Conservation (phyloP, 2,113 vertebrate genomes). For the Mola mola region DNA sequence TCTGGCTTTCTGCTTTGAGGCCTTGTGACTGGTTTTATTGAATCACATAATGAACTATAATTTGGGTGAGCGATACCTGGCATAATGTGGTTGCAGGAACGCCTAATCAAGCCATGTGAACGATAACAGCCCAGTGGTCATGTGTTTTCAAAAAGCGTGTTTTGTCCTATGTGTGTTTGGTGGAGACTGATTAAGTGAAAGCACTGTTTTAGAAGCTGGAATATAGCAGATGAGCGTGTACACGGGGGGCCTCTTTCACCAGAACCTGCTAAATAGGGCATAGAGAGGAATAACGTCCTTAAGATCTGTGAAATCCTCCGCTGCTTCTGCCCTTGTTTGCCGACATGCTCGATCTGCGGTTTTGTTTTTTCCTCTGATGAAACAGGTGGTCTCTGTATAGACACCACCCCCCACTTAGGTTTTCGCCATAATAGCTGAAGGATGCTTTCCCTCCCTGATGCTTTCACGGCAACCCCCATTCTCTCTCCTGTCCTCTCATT, state of each 20-base stretch:
- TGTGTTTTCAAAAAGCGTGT: too few relatives aligned
- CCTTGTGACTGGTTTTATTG: constrained; percentile 5
- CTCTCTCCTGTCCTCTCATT: constrained; percentile 3
- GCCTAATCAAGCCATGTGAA: constrained; percentile 4
- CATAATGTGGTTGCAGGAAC: not conserved
- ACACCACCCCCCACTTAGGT: constrained; percentile 13
- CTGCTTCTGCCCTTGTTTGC: constrained; percentile 52
- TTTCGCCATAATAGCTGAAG: constrained; percentile 55
- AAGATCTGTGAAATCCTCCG: constrained; percentile 49
- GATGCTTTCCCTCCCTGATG: constrained; percentile 51
- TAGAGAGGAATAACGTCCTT: constrained; percentile 37
- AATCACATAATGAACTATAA: constrained; percentile 18
- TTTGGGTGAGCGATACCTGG: constrained; percentile 5
- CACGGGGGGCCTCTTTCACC: constrained; percentile 22
- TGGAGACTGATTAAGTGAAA: constrained; percentile 14
- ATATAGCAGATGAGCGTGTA: too few relatives aligned
- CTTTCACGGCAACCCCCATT: constrained; percentile 42
- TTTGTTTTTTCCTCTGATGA: constrained; percentile 47
- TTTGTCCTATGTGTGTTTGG: too few relatives aligned
- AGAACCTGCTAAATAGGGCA: constrained; percentile 19
- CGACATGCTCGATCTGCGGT: constrained; percentile 45
- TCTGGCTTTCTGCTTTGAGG: not conserved
- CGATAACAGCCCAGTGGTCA: not conserved
- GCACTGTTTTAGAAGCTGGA: constrained; percentile 8
- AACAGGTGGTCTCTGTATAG: constrained; percentile 71